Base-by-base conservation (phyloP, 2,797 vertebrate species). In the Lycodopsis pacificus region DNA sequence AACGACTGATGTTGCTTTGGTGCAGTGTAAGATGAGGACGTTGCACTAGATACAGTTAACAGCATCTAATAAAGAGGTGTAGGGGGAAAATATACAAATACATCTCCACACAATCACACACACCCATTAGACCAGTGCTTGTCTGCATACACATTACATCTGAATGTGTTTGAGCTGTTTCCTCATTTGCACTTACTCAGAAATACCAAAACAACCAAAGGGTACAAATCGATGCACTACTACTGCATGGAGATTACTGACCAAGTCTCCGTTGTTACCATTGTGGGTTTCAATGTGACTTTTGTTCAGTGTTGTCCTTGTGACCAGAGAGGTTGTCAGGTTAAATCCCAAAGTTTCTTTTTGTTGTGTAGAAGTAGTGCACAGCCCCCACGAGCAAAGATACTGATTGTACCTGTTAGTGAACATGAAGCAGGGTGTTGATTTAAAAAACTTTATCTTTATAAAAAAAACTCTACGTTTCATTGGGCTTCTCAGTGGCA, bases 401-500 rank as follows among this genome's bases (percentile, higher is more conserved):
- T 27, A 32, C n/a, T 42, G 4, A 8, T 22, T 48, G 11, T 32
- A 58, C 11, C 8, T 65, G 20, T 71, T 69, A 20, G 14, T 65
- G 27, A 76, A 59, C 44, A 32, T 22, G 49, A 66, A 36, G 61
- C 11, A 64, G 27, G 57, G 15, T 44, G 48, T 65, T 81, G 46
- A 71, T 71, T 73, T 4, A 30, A 30, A 30, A 30, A 30, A 30
- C 15, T 22, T 30, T 8, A 44, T 73, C 22, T 66, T 54, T 17
- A 25, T 51, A 57, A 38, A 38, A 66, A 67, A 51, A 30, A n/a
- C 57, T 34, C 38, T 65, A 56, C 11, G 58, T 65, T 79, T 79
- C 76, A 80, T 69, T 65, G 20, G 5, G 20, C 44, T 78, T 32
- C 57, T 84, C 61, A 70, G 85, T 90, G 79, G 79, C 83, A 81